Evolutionary conservation across 2,797 vertebrate species (phyloP), one percentile per base, ranked within the genome.

Genomic region (Moxostoma hubbsi): DNA sequence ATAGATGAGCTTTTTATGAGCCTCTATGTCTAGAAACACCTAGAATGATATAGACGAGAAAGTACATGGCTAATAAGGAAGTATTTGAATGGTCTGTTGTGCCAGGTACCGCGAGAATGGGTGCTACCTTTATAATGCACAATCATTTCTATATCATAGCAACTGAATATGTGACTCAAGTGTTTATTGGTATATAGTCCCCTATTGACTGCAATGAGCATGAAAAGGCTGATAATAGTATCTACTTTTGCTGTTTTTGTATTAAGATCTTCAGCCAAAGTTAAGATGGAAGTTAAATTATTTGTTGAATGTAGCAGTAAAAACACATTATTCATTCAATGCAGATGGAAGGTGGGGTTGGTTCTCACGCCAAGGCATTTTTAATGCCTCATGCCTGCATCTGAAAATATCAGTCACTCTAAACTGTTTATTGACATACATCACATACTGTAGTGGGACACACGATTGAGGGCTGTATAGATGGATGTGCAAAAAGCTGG

Each of bases 401-500:
- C 36, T 69, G 18, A 53, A 77, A 9, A 61, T 24, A 12, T 66
- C 16, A 57, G 11, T 36, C 36, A 36, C 24, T 24, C 24, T 58
- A n/a, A 57, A 43, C 5, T 18, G 50, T 71, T 47, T 24, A 74
- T 58, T 62, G 51, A 58, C 36, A 73, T 15, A 53, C 57, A 18
- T 72, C n/a, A 68, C 66, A 50, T n/a, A 36, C 36, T 36, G 36
- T 36, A 65, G 11, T 59, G 79, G 71, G 54, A 74, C 43, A n/a
- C 36, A 57, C 70, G 71, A 51, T 12, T 55, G 53, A 50, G 66
- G 9, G 53, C 58, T 66, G 64, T 54, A 11, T 57, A 86, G 64
- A 75, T 81, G 75, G 65, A 79, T 82, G 49, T 69, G 24, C 72
- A 64, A 75, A 77, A 53, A 16, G 0, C 53, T 59, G 24, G 84